Evolutionary conservation across 2,113 vertebrate species (phyloP).

Genomic region (Mormoops blainvillei): DNA sequence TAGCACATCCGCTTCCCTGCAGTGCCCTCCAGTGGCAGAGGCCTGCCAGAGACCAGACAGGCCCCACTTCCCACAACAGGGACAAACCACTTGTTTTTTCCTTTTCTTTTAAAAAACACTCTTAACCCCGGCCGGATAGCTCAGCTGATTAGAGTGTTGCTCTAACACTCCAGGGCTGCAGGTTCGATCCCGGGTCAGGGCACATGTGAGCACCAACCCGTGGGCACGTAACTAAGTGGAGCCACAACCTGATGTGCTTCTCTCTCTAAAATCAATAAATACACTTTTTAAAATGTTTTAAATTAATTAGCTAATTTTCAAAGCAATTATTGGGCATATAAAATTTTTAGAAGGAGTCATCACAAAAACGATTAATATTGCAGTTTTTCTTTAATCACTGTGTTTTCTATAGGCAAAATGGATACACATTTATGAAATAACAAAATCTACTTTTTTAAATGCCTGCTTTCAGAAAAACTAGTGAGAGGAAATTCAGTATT

Average conservation of each 20-base stretch:
- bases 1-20: accelerated
- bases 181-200: no score
- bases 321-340: neutral
- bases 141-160: no score
- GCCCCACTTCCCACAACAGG: accelerated
- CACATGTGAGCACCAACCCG: no score
- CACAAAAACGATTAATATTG: neutral
- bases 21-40: constrained; percentile 43
- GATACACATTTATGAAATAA: neutral
- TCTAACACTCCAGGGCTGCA: no score
- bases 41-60: no score
- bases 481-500: neutral
- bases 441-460: neutral
- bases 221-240: no score
- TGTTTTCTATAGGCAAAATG: neutral
- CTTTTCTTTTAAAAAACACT: neutral
- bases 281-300: neutral
- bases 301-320: constrained; percentile 8
- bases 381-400: neutral
- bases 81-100: neutral
- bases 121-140: neutral
- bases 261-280: no score
- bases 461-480: neutral
- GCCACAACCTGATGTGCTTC: no score
- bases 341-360: neutral